Evolutionary conservation across 2,888 invertebrate genomes (phyloP), one percentile per base, ranked within the genome.

Genomic region (Venusia cambrica): DNA sequence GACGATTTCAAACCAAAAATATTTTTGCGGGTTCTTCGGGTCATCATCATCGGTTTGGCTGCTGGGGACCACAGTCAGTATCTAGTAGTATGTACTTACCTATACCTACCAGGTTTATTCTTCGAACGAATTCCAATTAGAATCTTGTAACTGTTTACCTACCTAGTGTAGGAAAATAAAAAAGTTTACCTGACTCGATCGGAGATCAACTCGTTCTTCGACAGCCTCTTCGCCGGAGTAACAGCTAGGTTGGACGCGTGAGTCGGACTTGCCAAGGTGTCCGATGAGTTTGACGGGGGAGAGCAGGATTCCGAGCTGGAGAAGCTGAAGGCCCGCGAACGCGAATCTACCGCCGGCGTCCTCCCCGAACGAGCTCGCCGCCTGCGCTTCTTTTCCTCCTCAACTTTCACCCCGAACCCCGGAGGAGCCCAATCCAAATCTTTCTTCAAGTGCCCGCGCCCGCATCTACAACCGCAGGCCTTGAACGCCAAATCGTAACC

Each of bases 401-500:
- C 80, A 4, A 72, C 73, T 15, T 78, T 87, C 25, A 90, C 88
- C 5, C 89, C 88, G 17, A 90, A 88, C 15, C 90, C 90, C 16
- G 94, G 92, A 32, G 95, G 92, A 64, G 92, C 89, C 95, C 97
- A 98, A 72, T 98, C 96, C 28, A 97, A 88, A 81, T 98, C 98
- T 78, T 98, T 98, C 67, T 97, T 94, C 56, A 98, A 79, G 66
- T 97, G 97, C 3, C 98, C 98, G 13, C 96, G 90, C 2, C 95
- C 95, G 80, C 98, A 98, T 48, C 94, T 93, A 84, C 98, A 98
- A 18, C 94, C 94, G 87, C 98, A 98, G 3, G 96, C 97, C 64
- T 97, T 97, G 81, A 94, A 97, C 3, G 97, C 97, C 72, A 98
- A 80, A 79, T 98, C 98, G 87, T 98, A 98, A 31, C 98, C 98